These are phyloP conservation scores for Polyploca ridens DNA, from an alignment of 2,888 invertebrate species.

Conservation along the genomic window DNA sequence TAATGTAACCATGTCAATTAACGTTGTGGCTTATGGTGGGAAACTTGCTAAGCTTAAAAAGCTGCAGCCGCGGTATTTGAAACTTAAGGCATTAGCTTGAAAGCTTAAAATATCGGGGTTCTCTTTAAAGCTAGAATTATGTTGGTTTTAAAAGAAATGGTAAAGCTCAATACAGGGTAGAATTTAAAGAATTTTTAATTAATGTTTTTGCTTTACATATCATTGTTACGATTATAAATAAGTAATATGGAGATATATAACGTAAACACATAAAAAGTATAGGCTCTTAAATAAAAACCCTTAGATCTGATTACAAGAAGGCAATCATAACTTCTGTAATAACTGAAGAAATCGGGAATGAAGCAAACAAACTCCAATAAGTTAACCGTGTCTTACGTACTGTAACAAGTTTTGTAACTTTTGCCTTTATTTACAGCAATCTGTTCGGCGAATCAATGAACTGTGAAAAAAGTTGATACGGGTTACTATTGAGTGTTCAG, in stretches of 20 bases:
- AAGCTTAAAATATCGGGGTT: no score
- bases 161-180: no score
- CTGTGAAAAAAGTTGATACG: neutral
- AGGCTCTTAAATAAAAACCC: conserved; percentile 23
- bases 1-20: no score
- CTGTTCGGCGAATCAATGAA: neutral
- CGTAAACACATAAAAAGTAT: neutral
- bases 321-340: conserved; percentile 56
- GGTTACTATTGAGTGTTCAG: neutral
- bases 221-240: no score
- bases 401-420: conserved; percentile 8
- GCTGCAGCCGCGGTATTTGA: no score
- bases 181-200: no score
- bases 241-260: neutral
- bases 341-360: conserved; percentile 34
- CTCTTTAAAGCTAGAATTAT: no score
- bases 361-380: conserved; percentile 27
- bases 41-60: no score
- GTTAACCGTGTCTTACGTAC: conserved; percentile 18
- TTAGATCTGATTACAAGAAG: conserved; percentile 46
- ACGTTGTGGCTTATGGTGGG: no score
- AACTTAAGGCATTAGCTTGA: no score
- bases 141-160: no score
- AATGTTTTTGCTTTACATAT: no score
- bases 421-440: conserved; percentile 7